Base-by-base conservation (phyloP, 64 coral and sea anemone species). In the Trachythela sp. region DNA sequence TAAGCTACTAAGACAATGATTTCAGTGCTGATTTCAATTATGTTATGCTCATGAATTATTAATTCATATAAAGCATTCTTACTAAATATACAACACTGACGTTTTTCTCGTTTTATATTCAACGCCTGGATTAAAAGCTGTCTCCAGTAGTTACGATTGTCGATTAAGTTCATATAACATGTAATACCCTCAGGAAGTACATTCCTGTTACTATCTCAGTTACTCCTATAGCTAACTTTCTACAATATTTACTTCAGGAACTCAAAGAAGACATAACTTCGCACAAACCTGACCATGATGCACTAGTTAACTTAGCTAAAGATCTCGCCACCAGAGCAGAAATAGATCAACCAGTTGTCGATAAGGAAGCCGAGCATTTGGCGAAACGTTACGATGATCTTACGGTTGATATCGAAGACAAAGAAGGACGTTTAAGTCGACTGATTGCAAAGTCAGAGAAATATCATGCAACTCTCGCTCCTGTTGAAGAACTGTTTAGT, bases 311-410 rank as follows among this genome's bases (percentile, higher is more conserved):
- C 2, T 14, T 80, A 15, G 75, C 9, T 10, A 39, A 80, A 37
- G 33, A 80, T 35, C 4, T 80, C 2, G 35, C 8, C 1, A 35
- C 9, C 20, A 29, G 1, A 39, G 75, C 75, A 9, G 75, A 80
- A 35, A 36, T 80, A 37, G 75, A 80, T 39, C 75, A 80, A 35
- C 75, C 75, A 9, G 75, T 80, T 2, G 32, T 80, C 30, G 75
- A 80, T 4, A 80, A 80, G 33, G 75, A 80, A 80, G 75, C 75
- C 75, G 75, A 80, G 37, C 75, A 1, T 80, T 39, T 80, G 34
- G 30, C 75, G 75, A 80, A 80, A 35, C 31, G 75, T 15, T 80
- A 80, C 75, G 75, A 80, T 80, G 75, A 80, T 20, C 33, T 80
- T 5, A 80, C 75, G 30, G 75, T 36, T 5, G 33, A 35, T 80